Conservation (phyloP, 2,797 vertebrate genomes). For the Anisognathus igniventris region DNA sequence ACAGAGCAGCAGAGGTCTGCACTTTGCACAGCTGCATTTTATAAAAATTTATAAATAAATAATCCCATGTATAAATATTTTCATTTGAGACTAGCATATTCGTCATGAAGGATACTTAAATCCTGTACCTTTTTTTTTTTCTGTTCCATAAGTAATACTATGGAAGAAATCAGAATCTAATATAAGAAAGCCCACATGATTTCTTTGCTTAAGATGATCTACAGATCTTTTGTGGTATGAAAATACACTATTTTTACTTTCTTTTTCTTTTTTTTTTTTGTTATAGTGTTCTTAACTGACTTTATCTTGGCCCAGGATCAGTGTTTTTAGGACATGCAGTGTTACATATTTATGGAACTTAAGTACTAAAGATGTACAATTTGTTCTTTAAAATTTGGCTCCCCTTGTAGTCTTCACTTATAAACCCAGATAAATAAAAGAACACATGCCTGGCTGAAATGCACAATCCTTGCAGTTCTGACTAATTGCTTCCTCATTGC, state of each 20-base stretch:
- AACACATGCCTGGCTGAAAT: conserved; percentile 17
- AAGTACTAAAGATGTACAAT: conserved; percentile 23
- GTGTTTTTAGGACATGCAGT: conserved; percentile 17
- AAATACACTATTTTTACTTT: not conserved
- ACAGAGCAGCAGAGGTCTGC: not conserved
- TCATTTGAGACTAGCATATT: not conserved
- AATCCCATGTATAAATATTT: not conserved
- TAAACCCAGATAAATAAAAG: conserved; percentile 4
- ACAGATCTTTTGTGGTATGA: not conserved
- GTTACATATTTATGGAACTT: conserved; percentile 32
- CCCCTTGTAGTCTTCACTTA: not conserved
- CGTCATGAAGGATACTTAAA: not conserved
- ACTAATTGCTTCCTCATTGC: not conserved
- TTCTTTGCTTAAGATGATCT: not conserved
- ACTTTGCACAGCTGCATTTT: not conserved
- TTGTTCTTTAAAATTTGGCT: conserved; percentile 48
- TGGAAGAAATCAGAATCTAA: not conserved
- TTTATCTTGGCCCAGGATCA: not conserved
- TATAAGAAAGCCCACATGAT: not conserved
- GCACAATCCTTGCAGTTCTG: not conserved
- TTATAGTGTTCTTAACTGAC: not conserved
- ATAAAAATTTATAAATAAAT: not conserved
- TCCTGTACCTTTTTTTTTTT: not conserved
- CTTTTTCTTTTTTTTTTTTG: not conserved
- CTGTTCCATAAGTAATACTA: not conserved